phyloP scores from a whole-genome alignment of 2,797 vertebrate species.

The Orientallactaga sibirica region DNA sequence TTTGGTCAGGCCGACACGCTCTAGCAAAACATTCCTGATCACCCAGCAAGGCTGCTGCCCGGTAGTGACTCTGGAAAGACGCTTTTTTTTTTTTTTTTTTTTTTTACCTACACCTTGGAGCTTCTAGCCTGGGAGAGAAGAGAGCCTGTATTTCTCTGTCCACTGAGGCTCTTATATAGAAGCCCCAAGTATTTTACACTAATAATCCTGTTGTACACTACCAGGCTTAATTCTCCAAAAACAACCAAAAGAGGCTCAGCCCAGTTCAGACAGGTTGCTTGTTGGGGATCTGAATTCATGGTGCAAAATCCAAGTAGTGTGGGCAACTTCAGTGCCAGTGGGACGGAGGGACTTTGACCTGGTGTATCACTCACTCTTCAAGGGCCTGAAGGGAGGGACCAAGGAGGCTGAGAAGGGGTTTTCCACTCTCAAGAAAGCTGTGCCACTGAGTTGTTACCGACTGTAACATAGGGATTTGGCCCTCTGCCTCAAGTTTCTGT shows the following conservation, averaged over 20 bases:
- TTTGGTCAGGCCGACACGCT: fast-evolving
- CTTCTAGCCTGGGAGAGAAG: not conserved
- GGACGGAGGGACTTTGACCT: not conserved
- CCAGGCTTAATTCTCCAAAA: not conserved
- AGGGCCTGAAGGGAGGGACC: too few species aligned
- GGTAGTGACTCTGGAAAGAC: not conserved
- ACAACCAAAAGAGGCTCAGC: not conserved
- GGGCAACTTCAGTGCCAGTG: not conserved
- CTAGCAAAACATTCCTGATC: not conserved
- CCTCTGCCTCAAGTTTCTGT: not conserved
- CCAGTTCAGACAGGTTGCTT: not conserved
- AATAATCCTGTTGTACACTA: not conserved
- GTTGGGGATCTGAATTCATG: not conserved
- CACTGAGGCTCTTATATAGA: fast-evolving
- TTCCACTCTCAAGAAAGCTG: not conserved
- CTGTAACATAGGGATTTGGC: not conserved
- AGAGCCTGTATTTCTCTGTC: not conserved
- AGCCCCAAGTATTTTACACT: not conserved
- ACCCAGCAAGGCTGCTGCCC: not conserved
- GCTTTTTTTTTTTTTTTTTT: too few species aligned
- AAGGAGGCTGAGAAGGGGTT: not conserved
- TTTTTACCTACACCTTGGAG: not conserved
- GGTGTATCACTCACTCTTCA: not conserved
- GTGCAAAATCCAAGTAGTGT: not conserved
- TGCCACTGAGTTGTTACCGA: not conserved